A percentile compares a stretch with the other conserved stretches of the same genome.
Conservation (phyloP, 2,113 vertebrate genomes). For the Leptosomus discolor region DNA sequence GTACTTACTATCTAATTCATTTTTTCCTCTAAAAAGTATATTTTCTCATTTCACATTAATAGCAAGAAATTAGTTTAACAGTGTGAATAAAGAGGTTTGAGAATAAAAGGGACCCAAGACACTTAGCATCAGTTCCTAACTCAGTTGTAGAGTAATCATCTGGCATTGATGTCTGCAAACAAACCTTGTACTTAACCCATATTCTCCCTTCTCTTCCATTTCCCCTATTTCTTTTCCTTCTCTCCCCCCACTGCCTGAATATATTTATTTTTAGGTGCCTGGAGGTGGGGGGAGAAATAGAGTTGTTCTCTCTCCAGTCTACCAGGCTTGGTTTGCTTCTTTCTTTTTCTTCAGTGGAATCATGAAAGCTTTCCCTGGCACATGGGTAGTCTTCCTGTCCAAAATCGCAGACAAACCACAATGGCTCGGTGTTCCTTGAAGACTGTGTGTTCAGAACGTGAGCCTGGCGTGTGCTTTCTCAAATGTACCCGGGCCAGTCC, state of each 20-base stretch:
- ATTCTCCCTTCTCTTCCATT: not conserved
- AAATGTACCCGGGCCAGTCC: fast-evolving
- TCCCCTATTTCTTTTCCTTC: not conserved
- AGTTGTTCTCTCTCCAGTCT: not conserved
- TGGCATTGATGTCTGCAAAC: not conserved
- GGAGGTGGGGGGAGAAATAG: not conserved
- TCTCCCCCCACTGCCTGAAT: fast-evolving
- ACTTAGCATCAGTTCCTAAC: not conserved
- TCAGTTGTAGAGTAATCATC: not conserved
- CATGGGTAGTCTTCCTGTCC: not conserved
- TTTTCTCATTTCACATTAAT: not conserved
- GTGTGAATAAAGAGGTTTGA: not conserved
- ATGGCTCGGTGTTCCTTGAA: not conserved
- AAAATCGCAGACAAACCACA: not conserved
- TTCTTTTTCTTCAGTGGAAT: not conserved
- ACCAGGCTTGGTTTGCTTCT: not conserved
- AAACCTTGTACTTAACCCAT: not conserved
- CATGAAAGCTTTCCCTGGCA: not conserved
- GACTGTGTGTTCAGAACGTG: not conserved
- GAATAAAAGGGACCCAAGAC: not conserved
- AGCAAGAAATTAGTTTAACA: not conserved
- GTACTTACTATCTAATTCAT: not conserved
- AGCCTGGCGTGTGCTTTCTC: not conserved
- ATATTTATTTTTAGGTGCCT: not conserved
- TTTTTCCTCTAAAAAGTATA: not conserved